Base-by-base conservation (phyloP, 2,797 vertebrate species). In the Merluccius polli region DNA sequence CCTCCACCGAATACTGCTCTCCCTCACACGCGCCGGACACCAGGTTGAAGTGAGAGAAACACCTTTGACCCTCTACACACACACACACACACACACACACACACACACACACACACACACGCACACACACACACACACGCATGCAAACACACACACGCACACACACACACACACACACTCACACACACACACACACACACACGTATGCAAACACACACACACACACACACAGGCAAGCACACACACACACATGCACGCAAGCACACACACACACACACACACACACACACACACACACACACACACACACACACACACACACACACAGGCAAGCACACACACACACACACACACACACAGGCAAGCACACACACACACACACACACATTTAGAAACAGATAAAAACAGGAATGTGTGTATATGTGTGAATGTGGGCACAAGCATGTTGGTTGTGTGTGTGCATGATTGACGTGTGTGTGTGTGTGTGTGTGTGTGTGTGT, bases 1-100 rank as follows among this genome's bases (percentile, higher is more conserved):
- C 4, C 0, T 88, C 77, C 65, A 88, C 81, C 0, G 88, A 83
- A 0, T 87, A 87, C 0, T 90, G 18, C 69, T 85, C 83, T 1
- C 77, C 74, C 4, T 41, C 27, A 75, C 89, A 90, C 29, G 72
- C 33, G 80, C 82, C 79, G 1, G 73, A 67, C 21, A 3, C 21
- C 18, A 44, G 32, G 33, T 79, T 0, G 1, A 89, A 84, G 0
- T 1, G 30, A 1, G 73, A 73, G 29, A 89, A 91, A 73, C 90
- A 91, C 30, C 0, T 59, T 89, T 32, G 59, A 38, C 69, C 59
- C 59, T 65, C 59, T 65, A 65, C 9, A 63, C 48, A 59, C 48
- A 59, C 21, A n/a, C 48, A n/a, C 59, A 78, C 32, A 77, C 73
- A 78, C 77, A 77, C 70, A 75, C 74, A 68, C 71, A 69, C 76